A percentile compares a stretch with the other conserved stretches of the same genome.
Conservation (phyloP, 2,888 invertebrate species). For the Tinea pellionella region DNA sequence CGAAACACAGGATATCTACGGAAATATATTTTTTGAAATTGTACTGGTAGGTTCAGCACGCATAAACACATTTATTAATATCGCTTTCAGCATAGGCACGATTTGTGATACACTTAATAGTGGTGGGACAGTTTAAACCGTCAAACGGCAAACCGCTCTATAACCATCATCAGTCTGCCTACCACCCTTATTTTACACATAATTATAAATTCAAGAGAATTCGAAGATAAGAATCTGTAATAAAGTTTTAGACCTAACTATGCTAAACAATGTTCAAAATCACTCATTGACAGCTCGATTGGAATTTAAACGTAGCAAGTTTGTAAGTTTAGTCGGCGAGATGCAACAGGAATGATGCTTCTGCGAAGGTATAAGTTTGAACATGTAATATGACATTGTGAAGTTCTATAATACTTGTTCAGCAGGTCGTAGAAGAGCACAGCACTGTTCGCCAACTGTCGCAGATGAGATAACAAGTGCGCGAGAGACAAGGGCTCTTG, state of each 20-base stretch:
- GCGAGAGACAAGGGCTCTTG: slow-evolving; percentile 37
- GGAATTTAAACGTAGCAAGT: not conserved
- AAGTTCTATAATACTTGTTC: slow-evolving; percentile 12
- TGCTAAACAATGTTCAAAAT: not conserved
- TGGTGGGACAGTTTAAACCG: too few relatives aligned
- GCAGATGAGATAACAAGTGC: slow-evolving; percentile 43
- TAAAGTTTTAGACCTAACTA: not conserved
- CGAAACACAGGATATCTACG: too few relatives aligned
- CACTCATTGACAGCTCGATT: not conserved
- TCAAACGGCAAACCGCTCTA: too few relatives aligned
- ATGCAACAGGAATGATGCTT: not conserved
- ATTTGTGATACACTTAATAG: too few relatives aligned
- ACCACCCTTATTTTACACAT: too few relatives aligned
- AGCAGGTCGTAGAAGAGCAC: not conserved
- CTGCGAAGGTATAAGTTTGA: slow-evolving; percentile 6
- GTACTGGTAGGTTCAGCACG: too few relatives aligned
- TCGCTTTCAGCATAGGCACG: too few relatives aligned
- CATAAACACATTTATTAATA: too few relatives aligned
- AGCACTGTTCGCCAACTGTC: slow-evolving; percentile 35
- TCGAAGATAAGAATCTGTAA: too few relatives aligned
- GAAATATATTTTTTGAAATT: too few relatives aligned
- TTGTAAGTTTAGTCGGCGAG: not conserved
- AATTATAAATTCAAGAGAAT: too few relatives aligned
- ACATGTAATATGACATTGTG: slow-evolving; percentile 11
- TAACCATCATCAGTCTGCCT: too few relatives aligned